A percentile compares a stretch with the other conserved stretches of the same genome.
Conservation (phyloP, 2,888 invertebrate genomes). For the Bruchidius siliquastri region DNA sequence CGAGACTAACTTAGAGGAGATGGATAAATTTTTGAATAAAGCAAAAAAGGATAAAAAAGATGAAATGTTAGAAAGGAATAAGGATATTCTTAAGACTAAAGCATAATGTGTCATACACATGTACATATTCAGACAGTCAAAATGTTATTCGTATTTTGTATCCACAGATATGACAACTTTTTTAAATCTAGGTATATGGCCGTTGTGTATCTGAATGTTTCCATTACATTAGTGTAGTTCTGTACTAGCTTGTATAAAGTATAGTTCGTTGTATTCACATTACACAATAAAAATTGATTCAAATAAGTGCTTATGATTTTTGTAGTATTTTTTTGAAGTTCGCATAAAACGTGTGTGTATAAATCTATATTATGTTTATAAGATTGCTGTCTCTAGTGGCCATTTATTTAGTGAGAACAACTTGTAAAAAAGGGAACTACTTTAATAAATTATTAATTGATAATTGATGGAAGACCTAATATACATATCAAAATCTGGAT, state of each 20-base stretch:
- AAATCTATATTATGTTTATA: no score
- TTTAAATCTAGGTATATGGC: not conserved
- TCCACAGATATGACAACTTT: not conserved
- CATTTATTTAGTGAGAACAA: no score
- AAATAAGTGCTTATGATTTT: no score
- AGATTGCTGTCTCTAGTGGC: no score
- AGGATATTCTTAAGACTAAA: conserved; percentile 47
- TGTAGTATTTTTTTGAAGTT: no score
- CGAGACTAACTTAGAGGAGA: conserved; percentile 50
- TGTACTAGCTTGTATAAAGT: not conserved
- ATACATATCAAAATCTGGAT: no score
- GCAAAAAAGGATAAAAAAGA: conserved; percentile 56
- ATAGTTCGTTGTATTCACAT: not conserved
- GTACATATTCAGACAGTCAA: not conserved
- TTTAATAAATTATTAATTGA: no score
- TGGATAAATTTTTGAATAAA: conserved; percentile 54
- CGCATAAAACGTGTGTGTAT: no score
- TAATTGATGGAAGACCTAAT: no score
- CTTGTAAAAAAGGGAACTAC: no score
- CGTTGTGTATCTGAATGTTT: not conserved
- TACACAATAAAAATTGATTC: not conserved
- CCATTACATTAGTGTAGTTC: not conserved
- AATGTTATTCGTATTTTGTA: not conserved
- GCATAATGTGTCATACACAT: conserved; percentile 7
- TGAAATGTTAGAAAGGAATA: conserved; percentile 53